phyloP scores from a whole-genome alignment of 1,140 invertebrate species.

The Acromyrmex charruanus region DNA sequence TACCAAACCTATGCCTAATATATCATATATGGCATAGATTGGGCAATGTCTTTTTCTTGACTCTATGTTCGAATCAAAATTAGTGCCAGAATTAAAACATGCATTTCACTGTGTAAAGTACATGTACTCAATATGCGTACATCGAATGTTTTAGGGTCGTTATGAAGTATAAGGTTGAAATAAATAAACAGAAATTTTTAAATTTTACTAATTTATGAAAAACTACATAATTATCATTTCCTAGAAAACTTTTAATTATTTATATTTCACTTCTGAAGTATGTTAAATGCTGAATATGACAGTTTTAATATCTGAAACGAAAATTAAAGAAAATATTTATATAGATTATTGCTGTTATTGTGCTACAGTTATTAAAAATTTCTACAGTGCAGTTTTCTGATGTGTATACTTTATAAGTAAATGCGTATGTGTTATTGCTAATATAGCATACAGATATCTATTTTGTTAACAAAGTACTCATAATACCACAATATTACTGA shows the following conservation, averaged over 20 bases:
- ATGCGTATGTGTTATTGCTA: too few relatives aligned
- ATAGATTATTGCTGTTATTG: neutral
- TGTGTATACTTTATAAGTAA: too few relatives aligned
- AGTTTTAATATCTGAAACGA: slow-evolving; percentile 10
- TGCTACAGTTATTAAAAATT: neutral
- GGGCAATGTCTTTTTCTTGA: neutral
- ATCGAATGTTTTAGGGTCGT: neutral
- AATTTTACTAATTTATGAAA: slow-evolving; percentile 12
- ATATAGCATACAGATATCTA: neutral
- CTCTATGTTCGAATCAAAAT: neutral
- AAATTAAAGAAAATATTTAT: neutral
- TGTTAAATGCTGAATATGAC: neutral
- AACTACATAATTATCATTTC: neutral
- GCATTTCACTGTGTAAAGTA: neutral
- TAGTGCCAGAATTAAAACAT: neutral
- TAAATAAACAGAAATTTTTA: neutral
- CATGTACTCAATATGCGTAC: neutral
- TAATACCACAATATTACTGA: slow-evolving; percentile 9
- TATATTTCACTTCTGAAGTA: slow-evolving; percentile 15
- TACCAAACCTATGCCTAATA: neutral
- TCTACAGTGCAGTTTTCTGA: too few relatives aligned
- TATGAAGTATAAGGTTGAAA: neutral
- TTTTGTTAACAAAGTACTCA: neutral
- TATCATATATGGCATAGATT: neutral
- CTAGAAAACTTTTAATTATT: neutral